Percentiles rank a stretch among this genome's conserved stretches.
Evolutionary conservation across 1,140 invertebrate genomes (phyloP).

Genomic region (Uloborus diversus): DNA sequence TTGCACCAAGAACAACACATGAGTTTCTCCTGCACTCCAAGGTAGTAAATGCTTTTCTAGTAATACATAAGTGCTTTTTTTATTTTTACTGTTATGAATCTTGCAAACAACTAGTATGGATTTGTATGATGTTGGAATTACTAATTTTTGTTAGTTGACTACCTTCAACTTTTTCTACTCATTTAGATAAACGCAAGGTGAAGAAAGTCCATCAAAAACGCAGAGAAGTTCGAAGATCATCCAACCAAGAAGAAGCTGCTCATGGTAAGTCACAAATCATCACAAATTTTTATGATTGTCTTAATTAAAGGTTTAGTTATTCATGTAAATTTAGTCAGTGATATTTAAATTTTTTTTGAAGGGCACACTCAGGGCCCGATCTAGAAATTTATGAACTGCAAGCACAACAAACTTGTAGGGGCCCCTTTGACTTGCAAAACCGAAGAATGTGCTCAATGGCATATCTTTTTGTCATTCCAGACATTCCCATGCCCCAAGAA

Average conservation of each 20-base stretch:
- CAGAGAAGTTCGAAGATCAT: background rate
- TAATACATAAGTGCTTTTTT: background rate
- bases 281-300: background rate
- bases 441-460: background rate
- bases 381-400: background rate
- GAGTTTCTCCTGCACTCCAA: too few species aligned
- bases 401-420: background rate
- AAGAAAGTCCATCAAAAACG: background rate
- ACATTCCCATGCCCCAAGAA: too few species aligned
- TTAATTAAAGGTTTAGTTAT: background rate
- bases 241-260: background rate
- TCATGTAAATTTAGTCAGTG: too few species aligned
- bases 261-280: background rate
- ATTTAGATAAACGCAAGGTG: background rate
- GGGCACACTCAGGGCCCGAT: background rate
- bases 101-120: too few species aligned
- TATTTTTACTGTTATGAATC: background rate
- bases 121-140: too few species aligned
- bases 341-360: background rate
- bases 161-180: background rate
- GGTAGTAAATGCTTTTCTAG: background rate
- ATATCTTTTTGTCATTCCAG: too few species aligned
- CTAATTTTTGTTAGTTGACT: background rate
- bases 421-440: too few species aligned
- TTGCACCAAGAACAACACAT: too few species aligned